These are phyloP conservation scores for Hepsetus odoe DNA, from an alignment of 2,113 vertebrate species.

Conservation along the genomic window DNA sequence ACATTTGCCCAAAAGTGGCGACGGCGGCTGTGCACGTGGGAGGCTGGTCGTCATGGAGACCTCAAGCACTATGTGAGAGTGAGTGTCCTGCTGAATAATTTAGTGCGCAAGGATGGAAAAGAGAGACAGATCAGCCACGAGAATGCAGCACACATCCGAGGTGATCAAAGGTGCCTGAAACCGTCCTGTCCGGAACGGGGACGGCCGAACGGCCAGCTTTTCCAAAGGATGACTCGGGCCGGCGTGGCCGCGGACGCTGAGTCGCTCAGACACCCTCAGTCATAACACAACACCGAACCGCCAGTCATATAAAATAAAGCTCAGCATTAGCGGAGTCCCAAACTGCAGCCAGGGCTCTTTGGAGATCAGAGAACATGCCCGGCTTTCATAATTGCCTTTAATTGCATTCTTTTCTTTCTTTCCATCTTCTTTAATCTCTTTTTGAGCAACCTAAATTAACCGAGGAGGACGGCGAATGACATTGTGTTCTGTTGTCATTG, in stretches of 20 bases:
- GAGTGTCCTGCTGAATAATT: conserved; percentile 70
- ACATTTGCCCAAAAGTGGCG: conserved; percentile 53
- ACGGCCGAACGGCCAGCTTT: background rate
- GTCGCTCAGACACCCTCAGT: conserved; percentile 15
- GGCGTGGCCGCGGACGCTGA: background rate
- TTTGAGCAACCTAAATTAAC: background rate
- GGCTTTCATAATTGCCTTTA: background rate
- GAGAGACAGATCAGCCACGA: conserved; percentile 13
- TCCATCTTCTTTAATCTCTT: background rate
- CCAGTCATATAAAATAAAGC: conserved; percentile 1
- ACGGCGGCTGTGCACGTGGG: conserved; percentile 60
- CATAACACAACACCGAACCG: background rate
- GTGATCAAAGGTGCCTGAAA: conserved; percentile 16
- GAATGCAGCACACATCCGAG: conserved; percentile 40
- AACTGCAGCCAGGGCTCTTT: background rate
- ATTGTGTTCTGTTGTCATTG: conserved; percentile 31
- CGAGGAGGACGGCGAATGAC: background rate
- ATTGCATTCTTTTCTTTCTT: background rate
- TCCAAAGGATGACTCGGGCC: background rate
- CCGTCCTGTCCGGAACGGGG: conserved; percentile 12
- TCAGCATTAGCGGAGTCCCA: background rate
- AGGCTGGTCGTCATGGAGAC: conserved; percentile 71
- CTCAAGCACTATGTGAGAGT: conserved; percentile 58
- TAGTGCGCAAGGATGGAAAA: conserved; percentile 46
- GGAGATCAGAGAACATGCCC: background rate